Conservation (phyloP, 2,888 invertebrate genomes). For the Limnephilus auricula region DNA sequence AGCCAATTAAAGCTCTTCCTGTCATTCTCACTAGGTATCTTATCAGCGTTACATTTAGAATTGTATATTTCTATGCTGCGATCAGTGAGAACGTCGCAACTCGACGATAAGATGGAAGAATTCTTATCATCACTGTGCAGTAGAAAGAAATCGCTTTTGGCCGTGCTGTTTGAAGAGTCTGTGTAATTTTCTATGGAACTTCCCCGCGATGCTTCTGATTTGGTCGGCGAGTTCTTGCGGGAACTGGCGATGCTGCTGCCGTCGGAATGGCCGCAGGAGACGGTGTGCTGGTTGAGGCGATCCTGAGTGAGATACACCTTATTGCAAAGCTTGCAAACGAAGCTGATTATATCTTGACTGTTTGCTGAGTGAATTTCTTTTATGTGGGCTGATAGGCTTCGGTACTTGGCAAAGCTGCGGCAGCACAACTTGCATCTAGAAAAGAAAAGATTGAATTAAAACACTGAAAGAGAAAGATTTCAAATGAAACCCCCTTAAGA, state of each 20-base stretch:
- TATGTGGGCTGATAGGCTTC: slow-evolving; percentile 77
- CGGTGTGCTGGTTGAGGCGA: slow-evolving; percentile 75
- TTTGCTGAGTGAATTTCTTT: slow-evolving; percentile 72
- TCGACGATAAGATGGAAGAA: not conserved
- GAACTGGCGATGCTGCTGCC: slow-evolving; percentile 17
- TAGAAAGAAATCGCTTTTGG: slow-evolving; percentile 9
- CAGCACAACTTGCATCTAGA: slow-evolving; percentile 77
- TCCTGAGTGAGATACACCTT: slow-evolving; percentile 73
- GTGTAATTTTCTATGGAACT: slow-evolving; percentile 6
- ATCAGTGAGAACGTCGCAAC: not conserved
- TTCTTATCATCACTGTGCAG: slow-evolving; percentile 1
- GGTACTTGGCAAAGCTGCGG: slow-evolving; percentile 77
- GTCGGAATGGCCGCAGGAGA: not conserved
- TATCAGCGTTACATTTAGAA: not conserved
- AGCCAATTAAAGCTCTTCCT: slow-evolving; percentile 34
- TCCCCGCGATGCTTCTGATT: not conserved
- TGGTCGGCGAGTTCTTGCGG: not conserved
- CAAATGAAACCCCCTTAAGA: not conserved
- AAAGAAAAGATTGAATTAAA: slow-evolving; percentile 50
- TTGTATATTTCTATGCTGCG: slow-evolving; percentile 7
- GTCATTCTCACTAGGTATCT: not conserved
- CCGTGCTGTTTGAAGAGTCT: slow-evolving; percentile 9
- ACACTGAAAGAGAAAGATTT: not conserved
- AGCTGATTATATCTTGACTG: slow-evolving; percentile 60
- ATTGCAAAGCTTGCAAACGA: slow-evolving; percentile 72